A percentile compares a stretch with the other conserved stretches of the same genome.
These are phyloP conservation scores for Carpatolechia fugitivella DNA, from an alignment of 2,888 invertebrate genomes.

Conservation along the genomic window DNA sequence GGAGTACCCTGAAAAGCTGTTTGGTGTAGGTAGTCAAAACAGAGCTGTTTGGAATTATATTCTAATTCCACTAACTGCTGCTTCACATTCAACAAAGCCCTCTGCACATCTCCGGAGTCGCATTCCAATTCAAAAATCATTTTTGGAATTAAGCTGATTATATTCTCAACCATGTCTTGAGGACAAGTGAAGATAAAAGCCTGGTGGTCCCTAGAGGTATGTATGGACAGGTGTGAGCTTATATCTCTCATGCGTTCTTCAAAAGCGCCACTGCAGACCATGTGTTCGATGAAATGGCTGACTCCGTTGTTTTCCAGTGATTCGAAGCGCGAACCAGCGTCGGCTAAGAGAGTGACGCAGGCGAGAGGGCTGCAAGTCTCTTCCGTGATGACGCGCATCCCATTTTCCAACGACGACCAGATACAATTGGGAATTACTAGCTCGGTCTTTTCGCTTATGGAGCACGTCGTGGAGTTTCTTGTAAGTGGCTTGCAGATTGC, in stretches of 20 bases:
- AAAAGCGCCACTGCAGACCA: conserved; percentile 52
- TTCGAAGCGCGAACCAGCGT: conserved; percentile 58
- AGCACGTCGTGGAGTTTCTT: not conserved
- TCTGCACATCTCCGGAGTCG: conserved; percentile 36
- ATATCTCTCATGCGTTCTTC: conserved; percentile 30
- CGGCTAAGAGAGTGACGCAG: conserved; percentile 45
- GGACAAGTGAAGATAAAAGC: conserved; percentile 41
- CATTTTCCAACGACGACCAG: conserved; percentile 41
- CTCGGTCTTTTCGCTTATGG: not conserved
- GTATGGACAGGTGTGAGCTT: conserved; percentile 39
- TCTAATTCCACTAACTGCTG: conserved; percentile 53
- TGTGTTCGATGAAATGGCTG: conserved; percentile 58
- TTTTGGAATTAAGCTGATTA: conserved; percentile 34
- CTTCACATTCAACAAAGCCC: not conserved
- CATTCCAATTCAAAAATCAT: not conserved
- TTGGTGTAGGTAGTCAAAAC: conserved; percentile 62
- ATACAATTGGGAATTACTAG: not conserved
- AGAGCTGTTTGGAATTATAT: conserved; percentile 46
- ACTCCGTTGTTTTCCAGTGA: conserved; percentile 49
- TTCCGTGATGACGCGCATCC: conserved; percentile 51
- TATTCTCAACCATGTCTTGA: conserved; percentile 21
- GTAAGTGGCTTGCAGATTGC: not conserved
- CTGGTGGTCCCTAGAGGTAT: conserved; percentile 53
- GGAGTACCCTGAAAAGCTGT: conserved; percentile 70
- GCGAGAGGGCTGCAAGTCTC: conserved; percentile 24